Evolutionary conservation across 2,113 vertebrate genomes (phyloP).

Genomic region (Rhinogobius similis): DNA sequence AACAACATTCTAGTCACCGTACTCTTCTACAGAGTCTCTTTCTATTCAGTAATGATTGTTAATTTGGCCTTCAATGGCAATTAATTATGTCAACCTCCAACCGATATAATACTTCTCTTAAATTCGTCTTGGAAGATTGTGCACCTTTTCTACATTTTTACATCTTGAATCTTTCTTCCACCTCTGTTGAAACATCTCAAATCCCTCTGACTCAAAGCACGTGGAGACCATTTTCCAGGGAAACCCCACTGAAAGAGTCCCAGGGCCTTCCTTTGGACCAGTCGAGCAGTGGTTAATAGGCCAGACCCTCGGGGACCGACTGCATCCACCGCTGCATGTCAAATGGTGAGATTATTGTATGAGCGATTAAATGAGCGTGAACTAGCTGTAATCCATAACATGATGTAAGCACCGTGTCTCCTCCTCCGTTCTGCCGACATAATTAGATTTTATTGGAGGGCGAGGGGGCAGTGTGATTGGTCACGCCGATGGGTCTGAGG

Average conservation of each 20-base stretch:
- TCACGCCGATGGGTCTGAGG: constrained; percentile 4
- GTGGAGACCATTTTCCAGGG: constrained; percentile 6
- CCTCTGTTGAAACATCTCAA: not conserved
- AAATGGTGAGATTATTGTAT: constrained; percentile 48
- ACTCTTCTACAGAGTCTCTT: no score
- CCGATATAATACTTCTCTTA: no score
- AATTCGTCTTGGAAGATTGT: no score
- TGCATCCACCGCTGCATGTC: constrained; percentile 33
- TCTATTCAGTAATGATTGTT: no score
- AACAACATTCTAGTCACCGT: no score
- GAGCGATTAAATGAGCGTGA: constrained; percentile 50
- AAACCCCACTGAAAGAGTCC: constrained; percentile 29
- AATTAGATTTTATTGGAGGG: constrained; percentile 55
- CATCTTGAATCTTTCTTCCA: not conserved
- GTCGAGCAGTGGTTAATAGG: constrained; percentile 51
- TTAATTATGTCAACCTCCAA: no score
- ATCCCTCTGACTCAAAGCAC: not conserved
- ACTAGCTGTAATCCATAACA: constrained; percentile 55
- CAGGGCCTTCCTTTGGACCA: constrained; percentile 11
- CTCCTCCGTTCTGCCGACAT: constrained; percentile 38
- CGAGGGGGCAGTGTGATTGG: constrained; percentile 19
- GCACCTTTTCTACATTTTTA: no score
- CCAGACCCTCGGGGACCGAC: constrained; percentile 33
- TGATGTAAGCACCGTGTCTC: constrained; percentile 53
- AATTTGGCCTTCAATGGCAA: no score